A percentile compares a stretch with the other conserved stretches of the same genome.
phyloP scores from a whole-genome alignment of 2,888 invertebrate species.

The Zeuzera pyrina region DNA sequence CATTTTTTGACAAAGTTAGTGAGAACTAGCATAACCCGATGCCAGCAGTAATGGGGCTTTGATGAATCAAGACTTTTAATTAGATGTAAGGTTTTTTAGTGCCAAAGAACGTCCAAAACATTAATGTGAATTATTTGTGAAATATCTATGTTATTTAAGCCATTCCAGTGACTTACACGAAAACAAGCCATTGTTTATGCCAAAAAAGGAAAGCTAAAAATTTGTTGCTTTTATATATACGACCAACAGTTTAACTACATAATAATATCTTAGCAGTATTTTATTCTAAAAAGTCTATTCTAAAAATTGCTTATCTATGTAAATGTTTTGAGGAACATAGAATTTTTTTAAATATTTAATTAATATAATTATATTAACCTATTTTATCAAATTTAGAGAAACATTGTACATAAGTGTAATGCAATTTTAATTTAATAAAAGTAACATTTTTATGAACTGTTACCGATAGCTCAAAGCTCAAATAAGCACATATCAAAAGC shows the following conservation, averaged over 20 bases:
- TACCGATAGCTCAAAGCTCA: slow-evolving; percentile 62
- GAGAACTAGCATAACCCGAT: too few relatives aligned
- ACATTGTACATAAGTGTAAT: too few relatives aligned
- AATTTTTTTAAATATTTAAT: too few relatives aligned
- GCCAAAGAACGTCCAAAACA: slow-evolving; percentile 73
- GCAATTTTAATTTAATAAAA: too few relatives aligned
- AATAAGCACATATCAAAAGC: slow-evolving; percentile 57
- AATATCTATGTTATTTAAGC: slow-evolving; percentile 47
- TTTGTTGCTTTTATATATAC: slow-evolving; percentile 18
- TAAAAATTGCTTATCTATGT: too few relatives aligned
- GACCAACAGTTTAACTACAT: too few relatives aligned
- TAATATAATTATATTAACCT: too few relatives aligned
- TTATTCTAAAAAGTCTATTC: too few relatives aligned
- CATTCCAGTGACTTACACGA: slow-evolving; percentile 50
- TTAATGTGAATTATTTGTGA: slow-evolving; percentile 39
- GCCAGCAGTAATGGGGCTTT: not conserved
- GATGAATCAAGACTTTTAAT: slow-evolving; percentile 36
- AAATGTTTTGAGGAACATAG: too few relatives aligned
- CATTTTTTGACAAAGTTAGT: not conserved
- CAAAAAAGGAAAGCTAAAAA: slow-evolving; percentile 34
- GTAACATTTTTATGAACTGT: too few relatives aligned
- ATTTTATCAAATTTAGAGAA: too few relatives aligned
- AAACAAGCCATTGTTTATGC: slow-evolving; percentile 55
- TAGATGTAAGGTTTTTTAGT: slow-evolving; percentile 62
- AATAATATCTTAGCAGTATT: too few relatives aligned